A percentile compares a stretch with the other conserved stretches of the same genome.
Conservation (phyloP, 2,113 vertebrate species). For the Pedionomus torquatus region DNA sequence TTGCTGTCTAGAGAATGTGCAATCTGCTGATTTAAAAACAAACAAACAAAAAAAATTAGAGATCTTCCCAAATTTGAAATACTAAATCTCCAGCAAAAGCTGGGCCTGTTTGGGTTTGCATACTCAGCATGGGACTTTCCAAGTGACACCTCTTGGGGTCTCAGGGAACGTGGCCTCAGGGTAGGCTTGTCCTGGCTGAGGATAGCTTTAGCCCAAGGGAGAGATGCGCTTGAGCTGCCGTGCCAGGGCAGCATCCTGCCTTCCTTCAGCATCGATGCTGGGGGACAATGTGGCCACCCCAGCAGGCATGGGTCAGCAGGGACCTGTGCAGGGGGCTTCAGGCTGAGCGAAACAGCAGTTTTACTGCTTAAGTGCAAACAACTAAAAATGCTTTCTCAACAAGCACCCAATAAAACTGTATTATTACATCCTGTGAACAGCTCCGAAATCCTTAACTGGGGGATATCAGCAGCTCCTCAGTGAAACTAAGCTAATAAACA, state of each 20-base stretch:
- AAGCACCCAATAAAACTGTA: constrained; percentile 50
- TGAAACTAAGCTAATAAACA: constrained; percentile 71
- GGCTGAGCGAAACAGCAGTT: not conserved
- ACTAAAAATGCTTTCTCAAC: not conserved
- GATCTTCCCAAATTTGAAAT: not conserved
- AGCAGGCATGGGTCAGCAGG: not conserved
- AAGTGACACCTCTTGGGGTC: accelerated
- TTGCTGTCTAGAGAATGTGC: not conserved
- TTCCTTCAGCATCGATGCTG: not conserved
- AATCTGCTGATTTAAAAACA: not conserved
- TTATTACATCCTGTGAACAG: constrained; percentile 66
- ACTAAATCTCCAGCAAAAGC: not conserved
- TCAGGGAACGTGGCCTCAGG: accelerated
- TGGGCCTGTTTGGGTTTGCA: not conserved
- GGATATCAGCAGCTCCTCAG: constrained; percentile 56
- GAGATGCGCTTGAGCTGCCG: not conserved
- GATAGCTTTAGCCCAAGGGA: not conserved
- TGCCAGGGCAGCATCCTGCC: not conserved
- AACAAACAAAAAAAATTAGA: not conserved
- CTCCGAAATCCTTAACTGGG: constrained; percentile 27
- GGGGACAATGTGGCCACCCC: not conserved
- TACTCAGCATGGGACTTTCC: not conserved
- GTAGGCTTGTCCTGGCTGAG: not conserved
- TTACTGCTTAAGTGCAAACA: constrained; percentile 45
- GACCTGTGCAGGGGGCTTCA: not conserved